Base-by-base conservation (phyloP, 2,797 vertebrate species). In the Cynodonichthys magdalenae region DNA sequence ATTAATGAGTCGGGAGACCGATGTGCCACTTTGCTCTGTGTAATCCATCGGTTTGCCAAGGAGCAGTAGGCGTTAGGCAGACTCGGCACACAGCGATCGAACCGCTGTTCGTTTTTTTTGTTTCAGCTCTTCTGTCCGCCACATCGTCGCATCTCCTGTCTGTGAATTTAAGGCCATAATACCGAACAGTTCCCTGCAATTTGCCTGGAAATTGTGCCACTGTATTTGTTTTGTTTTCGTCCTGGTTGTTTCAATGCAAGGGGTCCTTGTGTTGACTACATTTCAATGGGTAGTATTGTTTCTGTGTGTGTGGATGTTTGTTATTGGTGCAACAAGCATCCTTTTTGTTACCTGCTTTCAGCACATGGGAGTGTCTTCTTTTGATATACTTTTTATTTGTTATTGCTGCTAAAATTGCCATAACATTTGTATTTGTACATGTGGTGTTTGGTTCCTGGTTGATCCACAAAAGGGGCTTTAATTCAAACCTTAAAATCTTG, bases 401-500 rank as follows among this genome's bases (percentile, higher is more conserved):
- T 84, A 83, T 82, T 90, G 87, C 89, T 91, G 90, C 89, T 90
- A 89, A 77, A 66, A 69, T 85, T 82, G 82, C 88, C 81, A 86
- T 87, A 83, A 83, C 69, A 79, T 57, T 72, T 83, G 58, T 77
- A 70, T 82, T 79, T 77, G 66, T 63, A 61, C 59, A 64, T 71
- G 54, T 36, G 55, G 48, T 78, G 27, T 73, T 67, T n/a, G 15
- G 53, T 53, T 76, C 61, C 44, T 53, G 77, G 69, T 77, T 71
- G 67, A 63, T 4, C 36, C 53, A 63, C 75, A 55, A 24, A 24
- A 3, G 54, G 63, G 50, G 53, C 48, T 54, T 60, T 62, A 42
- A 10, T 19, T 34, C 6, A 15, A 59, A 42, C 47, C 53, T 60
- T 66, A 47, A 17, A 19, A 28, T 52, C 66, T 63, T 55, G 11